Conservation (phyloP, 2,113 vertebrate species). For the Chiloscyllium plagiosum region DNA sequence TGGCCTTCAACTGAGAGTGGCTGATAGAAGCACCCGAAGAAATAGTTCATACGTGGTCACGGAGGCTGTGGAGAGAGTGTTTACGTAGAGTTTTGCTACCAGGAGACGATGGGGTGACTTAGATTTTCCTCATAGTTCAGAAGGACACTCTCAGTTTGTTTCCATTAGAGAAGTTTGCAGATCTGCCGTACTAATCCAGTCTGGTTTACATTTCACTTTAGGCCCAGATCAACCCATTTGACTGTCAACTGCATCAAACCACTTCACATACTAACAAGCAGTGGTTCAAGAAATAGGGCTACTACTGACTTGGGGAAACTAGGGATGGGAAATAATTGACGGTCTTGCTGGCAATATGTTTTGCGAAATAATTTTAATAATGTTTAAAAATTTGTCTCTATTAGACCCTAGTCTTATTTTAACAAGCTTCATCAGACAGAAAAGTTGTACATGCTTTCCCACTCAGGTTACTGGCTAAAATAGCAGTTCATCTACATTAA, state of each 20-base stretch:
- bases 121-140: not conserved
- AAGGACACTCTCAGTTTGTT: not conserved
- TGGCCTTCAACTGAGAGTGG: not conserved
- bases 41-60: not conserved
- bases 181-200: not conserved
- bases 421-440: not conserved
- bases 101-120: not conserved
- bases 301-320: not conserved
- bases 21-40: not conserved
- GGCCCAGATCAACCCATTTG: not conserved
- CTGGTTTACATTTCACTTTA: not conserved
- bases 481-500: not conserved
- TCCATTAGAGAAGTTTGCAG: not conserved
- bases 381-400: not conserved
- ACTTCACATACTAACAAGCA: not conserved
- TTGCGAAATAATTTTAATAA: not conserved
- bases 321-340: not conserved
- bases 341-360: not conserved
- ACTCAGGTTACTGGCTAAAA: not conserved
- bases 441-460: not conserved
- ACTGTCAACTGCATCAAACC: not conserved
- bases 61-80: not conserved
- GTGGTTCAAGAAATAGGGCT: not conserved
- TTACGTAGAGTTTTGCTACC: not conserved
- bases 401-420: not conserved